Conservation (phyloP, 1,140 invertebrate genomes). For the Cotesia glomerata region DNA sequence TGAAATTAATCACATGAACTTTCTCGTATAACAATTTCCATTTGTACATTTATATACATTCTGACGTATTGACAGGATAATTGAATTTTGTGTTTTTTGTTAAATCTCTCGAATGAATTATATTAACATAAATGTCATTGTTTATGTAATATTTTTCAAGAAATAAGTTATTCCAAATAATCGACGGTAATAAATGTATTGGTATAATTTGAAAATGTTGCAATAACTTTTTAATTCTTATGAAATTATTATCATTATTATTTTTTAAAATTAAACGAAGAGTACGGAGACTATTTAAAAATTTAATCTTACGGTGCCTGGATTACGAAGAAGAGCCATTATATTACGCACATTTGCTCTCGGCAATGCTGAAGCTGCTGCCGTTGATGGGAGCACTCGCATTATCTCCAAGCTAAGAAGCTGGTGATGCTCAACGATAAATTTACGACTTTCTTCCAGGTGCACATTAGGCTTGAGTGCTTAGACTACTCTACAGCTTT, state of each 20-base stretch:
- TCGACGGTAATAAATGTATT: neutral
- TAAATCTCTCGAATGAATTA: too few species aligned
- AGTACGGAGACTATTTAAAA: too few species aligned
- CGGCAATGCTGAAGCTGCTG: neutral
- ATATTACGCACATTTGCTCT: constrained; percentile 7
- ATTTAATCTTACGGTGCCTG: neutral
- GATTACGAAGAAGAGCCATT: neutral
- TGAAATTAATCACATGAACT: too few species aligned
- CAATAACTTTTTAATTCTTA: neutral
- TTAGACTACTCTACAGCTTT: constrained; percentile 24
- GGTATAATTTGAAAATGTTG: neutral
- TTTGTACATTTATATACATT: too few species aligned
- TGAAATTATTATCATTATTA: too few species aligned
- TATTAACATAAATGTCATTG: too few species aligned
- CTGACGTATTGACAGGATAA: too few species aligned
- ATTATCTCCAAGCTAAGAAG: constrained; percentile 52
- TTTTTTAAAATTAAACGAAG: too few species aligned
- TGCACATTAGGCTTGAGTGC: constrained; percentile 35
- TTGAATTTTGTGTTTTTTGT: too few species aligned
- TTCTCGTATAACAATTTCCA: too few species aligned
- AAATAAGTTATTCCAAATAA: neutral
- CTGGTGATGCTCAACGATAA: constrained; percentile 50
- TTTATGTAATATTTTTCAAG: neutral
- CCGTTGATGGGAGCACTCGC: constrained; percentile 32
- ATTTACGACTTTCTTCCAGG: constrained; percentile 51